Conservation (phyloP, 2,797 vertebrate genomes). For the Pantherophis vulpinus region DNA sequence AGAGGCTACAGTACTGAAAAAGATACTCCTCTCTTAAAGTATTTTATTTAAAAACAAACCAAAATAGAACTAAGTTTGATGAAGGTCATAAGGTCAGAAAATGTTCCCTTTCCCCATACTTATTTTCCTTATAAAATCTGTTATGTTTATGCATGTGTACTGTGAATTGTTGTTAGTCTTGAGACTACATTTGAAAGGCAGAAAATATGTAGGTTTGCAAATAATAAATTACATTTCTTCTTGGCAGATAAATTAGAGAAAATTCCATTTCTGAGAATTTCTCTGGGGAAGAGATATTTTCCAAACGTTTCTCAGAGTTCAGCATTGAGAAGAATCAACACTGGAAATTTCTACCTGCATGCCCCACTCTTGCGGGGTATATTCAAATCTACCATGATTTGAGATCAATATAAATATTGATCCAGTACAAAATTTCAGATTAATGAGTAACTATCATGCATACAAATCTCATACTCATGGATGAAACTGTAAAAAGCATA, state of each 20-base stretch:
- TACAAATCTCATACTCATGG: neutral
- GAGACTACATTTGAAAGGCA: neutral
- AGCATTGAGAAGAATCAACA: neutral
- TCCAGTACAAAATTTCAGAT: neutral
- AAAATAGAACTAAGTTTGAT: neutral
- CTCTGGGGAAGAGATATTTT: neutral
- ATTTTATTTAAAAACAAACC: neutral
- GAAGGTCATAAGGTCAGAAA: slow-evolving; percentile 16
- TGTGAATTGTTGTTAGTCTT: neutral
- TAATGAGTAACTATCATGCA: neutral
- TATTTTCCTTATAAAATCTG: neutral
- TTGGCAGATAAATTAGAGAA: neutral
- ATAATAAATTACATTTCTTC: neutral
- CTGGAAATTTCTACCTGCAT: neutral
- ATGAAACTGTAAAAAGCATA: neutral
- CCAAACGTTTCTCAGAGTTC: neutral
- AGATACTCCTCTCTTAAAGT: neutral
- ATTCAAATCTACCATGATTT: neutral
- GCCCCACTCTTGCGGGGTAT: neutral
- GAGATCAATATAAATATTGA: too few relatives aligned
- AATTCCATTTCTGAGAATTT: neutral
- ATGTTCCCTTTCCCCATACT: neutral
- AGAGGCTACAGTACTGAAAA: neutral
- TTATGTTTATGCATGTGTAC: neutral
- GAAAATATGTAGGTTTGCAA: neutral